Conservation (phyloP, 2,113 vertebrate species). For the Clarias gariepinus region DNA sequence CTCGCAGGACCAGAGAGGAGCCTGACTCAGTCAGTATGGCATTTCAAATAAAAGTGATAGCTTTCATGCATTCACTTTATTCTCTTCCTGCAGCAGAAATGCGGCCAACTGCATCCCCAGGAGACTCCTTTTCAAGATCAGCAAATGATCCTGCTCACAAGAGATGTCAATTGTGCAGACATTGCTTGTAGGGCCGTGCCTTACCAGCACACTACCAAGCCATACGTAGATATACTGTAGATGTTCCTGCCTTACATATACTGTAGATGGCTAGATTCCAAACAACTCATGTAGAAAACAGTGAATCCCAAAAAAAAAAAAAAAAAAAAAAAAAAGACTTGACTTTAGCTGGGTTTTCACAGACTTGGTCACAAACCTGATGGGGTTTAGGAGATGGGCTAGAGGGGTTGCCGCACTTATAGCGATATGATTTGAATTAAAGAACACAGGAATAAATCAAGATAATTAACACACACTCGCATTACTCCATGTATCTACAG, state of each 20-base stretch:
- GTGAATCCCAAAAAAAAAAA: no score
- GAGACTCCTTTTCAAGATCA: not conserved
- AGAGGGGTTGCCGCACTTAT: not conserved
- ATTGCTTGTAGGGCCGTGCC: constrained; percentile 5
- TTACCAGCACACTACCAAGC: constrained; percentile 10
- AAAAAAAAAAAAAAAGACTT: no score
- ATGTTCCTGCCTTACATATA: not conserved
- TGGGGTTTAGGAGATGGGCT: not conserved
- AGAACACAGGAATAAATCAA: constrained; percentile 62
- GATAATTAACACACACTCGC: constrained; percentile 59
- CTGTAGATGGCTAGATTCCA: not conserved
- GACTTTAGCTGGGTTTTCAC: no score
- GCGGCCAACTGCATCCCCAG: not conserved
- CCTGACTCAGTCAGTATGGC: not conserved
- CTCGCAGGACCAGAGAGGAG: not conserved
- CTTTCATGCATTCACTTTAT: constrained; percentile 6
- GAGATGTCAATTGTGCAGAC: not conserved
- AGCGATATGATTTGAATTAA: constrained; percentile 51
- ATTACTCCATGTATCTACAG: constrained; percentile 41
- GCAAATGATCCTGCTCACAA: not conserved
- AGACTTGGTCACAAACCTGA: no score
- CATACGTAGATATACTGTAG: not conserved
- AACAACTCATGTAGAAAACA: not conserved
- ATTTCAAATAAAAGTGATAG: not conserved
- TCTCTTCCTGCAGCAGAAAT: not conserved